phyloP scores from a whole-genome alignment of 2,888 invertebrate species.

The Spilarctia lutea region DNA sequence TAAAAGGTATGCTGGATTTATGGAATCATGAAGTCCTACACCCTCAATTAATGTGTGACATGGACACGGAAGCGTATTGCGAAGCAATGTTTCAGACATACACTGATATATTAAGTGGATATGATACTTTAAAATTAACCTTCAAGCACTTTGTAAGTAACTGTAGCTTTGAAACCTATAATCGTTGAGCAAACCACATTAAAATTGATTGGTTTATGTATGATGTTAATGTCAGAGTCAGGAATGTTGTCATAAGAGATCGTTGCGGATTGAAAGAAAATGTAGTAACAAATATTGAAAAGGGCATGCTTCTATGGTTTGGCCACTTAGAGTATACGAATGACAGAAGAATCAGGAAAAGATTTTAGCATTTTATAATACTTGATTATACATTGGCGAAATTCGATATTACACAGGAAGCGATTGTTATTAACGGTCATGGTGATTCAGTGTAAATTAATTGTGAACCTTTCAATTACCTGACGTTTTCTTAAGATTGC shows the following conservation, averaged over 20 bases:
- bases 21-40: slow-evolving; percentile 31
- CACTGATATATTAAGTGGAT: slow-evolving; percentile 22
- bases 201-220: too few relatives aligned
- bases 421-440: too few relatives aligned
- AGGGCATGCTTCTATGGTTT: too few relatives aligned
- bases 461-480: too few relatives aligned
- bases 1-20: slow-evolving; percentile 18
- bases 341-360: too few relatives aligned
- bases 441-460: too few relatives aligned
- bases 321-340: too few relatives aligned
- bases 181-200: not conserved
- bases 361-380: not conserved
- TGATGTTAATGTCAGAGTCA: too few relatives aligned
- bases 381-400: not conserved
- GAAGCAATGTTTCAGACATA: slow-evolving; percentile 20
- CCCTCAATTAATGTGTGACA: not conserved
- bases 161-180: not conserved
- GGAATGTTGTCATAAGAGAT: too few relatives aligned
- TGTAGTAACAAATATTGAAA: too few relatives aligned
- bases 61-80: not conserved
- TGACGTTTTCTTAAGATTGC: too few relatives aligned
- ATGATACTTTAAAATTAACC: slow-evolving; percentile 15
- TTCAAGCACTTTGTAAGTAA: slow-evolving; percentile 28
- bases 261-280: too few relatives aligned
- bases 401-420: not conserved